A percentile compares a stretch with the other conserved stretches of the same genome.
Evolutionary conservation across 2,113 vertebrate genomes (phyloP).

Genomic region (Barnardius zonarius): DNA sequence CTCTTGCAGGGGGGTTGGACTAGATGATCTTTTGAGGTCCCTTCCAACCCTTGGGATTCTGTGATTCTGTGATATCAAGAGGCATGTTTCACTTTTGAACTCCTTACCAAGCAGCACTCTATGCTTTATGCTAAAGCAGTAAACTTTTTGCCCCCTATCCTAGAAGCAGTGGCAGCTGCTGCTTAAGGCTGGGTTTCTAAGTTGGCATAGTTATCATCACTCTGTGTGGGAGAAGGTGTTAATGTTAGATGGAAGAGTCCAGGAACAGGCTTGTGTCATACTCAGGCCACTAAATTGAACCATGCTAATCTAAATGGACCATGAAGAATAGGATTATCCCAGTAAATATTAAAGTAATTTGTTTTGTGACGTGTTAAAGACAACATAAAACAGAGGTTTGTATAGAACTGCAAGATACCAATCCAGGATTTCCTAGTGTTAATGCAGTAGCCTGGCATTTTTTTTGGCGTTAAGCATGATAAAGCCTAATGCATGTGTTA

Average conservation of each 20-base stretch:
- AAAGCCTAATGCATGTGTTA: not conserved
- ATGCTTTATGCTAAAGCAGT: not conserved
- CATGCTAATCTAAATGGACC: not conserved
- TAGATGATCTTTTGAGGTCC: too few species aligned
- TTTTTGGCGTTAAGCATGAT: not conserved
- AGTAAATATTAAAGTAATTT: not conserved
- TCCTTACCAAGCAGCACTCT: not conserved
- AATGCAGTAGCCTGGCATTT: not conserved
- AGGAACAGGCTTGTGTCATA: not conserved
- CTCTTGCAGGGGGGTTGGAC: too few species aligned
- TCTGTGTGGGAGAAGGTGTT: too few species aligned
- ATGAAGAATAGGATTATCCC: not conserved
- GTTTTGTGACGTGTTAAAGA: not conserved
- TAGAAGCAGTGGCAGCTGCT: not conserved
- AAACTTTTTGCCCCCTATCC: not conserved
- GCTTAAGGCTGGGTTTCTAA: not conserved
- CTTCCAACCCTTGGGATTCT: too few species aligned
- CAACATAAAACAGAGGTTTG: not conserved
- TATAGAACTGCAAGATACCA: not conserved
- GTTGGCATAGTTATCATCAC: too few species aligned
- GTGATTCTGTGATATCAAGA: too few species aligned
- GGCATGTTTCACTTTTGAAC: not conserved
- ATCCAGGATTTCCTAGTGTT: not conserved
- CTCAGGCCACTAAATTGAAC: not conserved
- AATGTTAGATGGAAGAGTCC: not conserved